Conservation (phyloP, 2,888 invertebrate species). For the Actias luna region DNA sequence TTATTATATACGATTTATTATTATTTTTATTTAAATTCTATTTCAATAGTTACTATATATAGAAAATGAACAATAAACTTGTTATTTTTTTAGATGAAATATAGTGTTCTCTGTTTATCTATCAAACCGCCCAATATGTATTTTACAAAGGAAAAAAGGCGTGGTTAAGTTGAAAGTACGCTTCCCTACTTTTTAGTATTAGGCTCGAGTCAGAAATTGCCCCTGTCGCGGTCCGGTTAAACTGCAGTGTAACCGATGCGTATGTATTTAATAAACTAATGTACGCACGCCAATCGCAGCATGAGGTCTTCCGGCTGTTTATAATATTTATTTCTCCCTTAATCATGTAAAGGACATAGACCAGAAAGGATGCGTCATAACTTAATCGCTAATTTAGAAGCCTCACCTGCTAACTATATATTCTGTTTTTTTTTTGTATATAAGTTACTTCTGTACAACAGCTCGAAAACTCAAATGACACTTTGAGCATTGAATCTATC, state of each 20-base stretch:
- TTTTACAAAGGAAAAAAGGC: conserved; percentile 61
- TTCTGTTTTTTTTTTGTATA: not conserved
- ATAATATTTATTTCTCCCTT: conserved; percentile 18
- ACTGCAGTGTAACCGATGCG: conserved; percentile 63
- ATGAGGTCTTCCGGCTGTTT: conserved; percentile 63
- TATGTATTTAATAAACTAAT: conserved; percentile 65
- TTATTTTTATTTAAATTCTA: too few species aligned
- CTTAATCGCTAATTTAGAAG: not conserved
- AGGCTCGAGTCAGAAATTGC: conserved; percentile 66
- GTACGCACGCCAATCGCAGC: conserved; percentile 55
- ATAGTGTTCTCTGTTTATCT: conserved; percentile 1
- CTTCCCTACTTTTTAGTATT: conserved; percentile 58
- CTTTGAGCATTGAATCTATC: not conserved
- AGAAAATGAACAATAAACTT: too few species aligned
- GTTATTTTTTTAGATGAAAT: not conserved
- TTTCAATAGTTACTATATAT: too few species aligned
- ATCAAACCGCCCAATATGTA: conserved; percentile 31
- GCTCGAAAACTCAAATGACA: not conserved
- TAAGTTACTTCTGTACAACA: not conserved
- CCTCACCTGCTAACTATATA: not conserved
- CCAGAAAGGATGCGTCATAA: not conserved
- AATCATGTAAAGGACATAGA: conserved; percentile 9
- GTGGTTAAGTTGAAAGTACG: conserved; percentile 62
- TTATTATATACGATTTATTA: too few species aligned
- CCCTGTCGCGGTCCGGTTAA: conserved; percentile 51